phyloP scores from a whole-genome alignment of 1,140 invertebrate genomes.

The Lepidotrigona ventralis region DNA sequence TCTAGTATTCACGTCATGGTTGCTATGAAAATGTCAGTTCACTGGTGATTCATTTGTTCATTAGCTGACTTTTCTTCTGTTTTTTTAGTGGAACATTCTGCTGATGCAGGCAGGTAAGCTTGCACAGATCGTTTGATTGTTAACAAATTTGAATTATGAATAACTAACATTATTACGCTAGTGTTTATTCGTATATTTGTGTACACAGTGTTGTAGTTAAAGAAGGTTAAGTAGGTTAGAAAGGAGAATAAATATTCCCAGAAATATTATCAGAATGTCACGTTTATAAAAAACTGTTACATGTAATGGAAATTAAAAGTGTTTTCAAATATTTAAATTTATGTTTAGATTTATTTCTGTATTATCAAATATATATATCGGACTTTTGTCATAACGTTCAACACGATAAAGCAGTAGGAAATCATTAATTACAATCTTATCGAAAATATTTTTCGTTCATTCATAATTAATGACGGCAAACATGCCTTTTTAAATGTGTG shows the following conservation, averaged over 20 bases:
- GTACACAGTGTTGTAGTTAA: constrained; percentile 18
- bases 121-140: not conserved
- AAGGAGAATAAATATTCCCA: constrained; percentile 43
- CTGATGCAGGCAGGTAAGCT: constrained; percentile 51
- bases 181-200: constrained; percentile 2
- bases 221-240: constrained; percentile 54
- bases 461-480: not conserved
- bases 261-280: not conserved
- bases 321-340: not conserved
- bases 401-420: not conserved
- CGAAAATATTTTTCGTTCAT: not conserved
- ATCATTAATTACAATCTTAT: not conserved
- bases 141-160: not conserved
- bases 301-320: not conserved
- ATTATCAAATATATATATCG: not conserved
- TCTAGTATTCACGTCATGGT: constrained; percentile 45
- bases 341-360: not conserved
- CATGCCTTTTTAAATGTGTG: not conserved
- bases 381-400: not conserved
- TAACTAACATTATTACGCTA: not conserved
- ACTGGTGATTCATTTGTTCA: constrained; percentile 63
- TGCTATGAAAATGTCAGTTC: constrained; percentile 65
- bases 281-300: not conserved
- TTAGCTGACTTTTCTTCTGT: constrained; percentile 48
- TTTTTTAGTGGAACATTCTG: constrained; percentile 38